These are phyloP conservation scores for Fissipunctia ypsillon DNA, from an alignment of 2,888 invertebrate species.

Conservation along the genomic window DNA sequence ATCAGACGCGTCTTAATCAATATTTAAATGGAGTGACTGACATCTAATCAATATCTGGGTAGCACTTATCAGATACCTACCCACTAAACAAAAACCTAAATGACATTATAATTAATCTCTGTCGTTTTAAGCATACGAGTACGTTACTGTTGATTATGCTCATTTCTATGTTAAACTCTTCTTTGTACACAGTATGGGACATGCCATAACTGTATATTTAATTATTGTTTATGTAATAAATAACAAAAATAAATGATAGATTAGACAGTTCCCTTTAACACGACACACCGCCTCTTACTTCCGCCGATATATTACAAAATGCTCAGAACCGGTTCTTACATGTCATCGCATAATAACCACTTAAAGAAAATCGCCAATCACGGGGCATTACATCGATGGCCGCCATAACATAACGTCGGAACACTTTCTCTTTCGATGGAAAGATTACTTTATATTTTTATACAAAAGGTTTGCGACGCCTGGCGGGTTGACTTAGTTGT, in stretches of 20 bases:
- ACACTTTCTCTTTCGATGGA: constrained; percentile 64
- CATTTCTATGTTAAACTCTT: background rate
- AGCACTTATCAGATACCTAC: background rate
- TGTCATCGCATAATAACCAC: constrained; percentile 80
- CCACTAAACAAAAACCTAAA: background rate
- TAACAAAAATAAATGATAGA: constrained; percentile 17
- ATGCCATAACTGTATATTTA: background rate
- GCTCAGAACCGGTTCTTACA: constrained; percentile 79
- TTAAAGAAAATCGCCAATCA: constrained; percentile 76
- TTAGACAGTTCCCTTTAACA: constrained; percentile 12
- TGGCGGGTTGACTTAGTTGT: constrained; percentile 37
- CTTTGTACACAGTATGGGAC: no score
- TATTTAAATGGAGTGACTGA: background rate
- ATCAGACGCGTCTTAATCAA: background rate
- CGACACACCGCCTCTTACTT: constrained; percentile 61
- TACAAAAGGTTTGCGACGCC: constrained; percentile 51
- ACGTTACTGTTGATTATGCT: background rate
- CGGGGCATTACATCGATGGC: constrained; percentile 72
- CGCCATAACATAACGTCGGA: constrained; percentile 62
- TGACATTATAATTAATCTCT: background rate
- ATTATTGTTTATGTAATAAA: background rate
- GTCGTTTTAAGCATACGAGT: background rate
- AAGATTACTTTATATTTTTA: constrained; percentile 52
- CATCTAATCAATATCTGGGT: background rate
- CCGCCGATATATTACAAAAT: constrained; percentile 58